Evolutionary conservation across 2,888 invertebrate species (phyloP).

Genomic region (Sceliomorpha sp.): DNA sequence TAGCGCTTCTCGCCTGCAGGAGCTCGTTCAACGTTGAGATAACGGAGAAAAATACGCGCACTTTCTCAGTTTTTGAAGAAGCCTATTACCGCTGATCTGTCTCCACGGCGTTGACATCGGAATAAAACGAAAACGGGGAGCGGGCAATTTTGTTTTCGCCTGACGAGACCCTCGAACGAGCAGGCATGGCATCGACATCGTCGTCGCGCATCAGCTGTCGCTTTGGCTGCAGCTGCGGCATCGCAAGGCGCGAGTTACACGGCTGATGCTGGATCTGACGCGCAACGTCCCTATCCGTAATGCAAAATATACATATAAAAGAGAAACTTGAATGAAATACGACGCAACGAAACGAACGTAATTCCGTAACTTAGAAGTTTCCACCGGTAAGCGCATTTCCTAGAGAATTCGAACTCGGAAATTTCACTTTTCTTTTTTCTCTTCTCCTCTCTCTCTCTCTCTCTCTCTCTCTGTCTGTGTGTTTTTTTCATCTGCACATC

Average conservation of each 20-base stretch:
- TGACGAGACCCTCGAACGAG: slow-evolving; percentile 68
- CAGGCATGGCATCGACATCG: slow-evolving; percentile 41
- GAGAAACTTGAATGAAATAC: slow-evolving; percentile 30
- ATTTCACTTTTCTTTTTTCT: slow-evolving; percentile 13
- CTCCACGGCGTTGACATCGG: slow-evolving; percentile 38
- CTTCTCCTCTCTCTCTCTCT: too few relatives aligned
- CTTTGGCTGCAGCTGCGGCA: slow-evolving; percentile 37
- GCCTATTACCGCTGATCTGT: slow-evolving; percentile 41
- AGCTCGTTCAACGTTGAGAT: slow-evolving; percentile 44
- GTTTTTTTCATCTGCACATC: slow-evolving; percentile 8
- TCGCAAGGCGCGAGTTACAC: slow-evolving; percentile 38
- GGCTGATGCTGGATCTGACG: slow-evolving; percentile 20
- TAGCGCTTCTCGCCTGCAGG: slow-evolving; percentile 42
- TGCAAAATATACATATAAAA: slow-evolving; percentile 32
- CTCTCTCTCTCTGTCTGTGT: too few relatives aligned
- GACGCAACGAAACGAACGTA: slow-evolving; percentile 32
- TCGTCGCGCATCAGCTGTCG: slow-evolving; percentile 32
- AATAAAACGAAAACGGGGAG: slow-evolving; percentile 60
- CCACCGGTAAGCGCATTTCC: slow-evolving; percentile 24
- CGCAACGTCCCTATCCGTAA: slow-evolving; percentile 19
- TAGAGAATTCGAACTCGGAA: slow-evolving; percentile 21
- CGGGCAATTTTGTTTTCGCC: slow-evolving; percentile 67
- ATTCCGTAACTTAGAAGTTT: slow-evolving; percentile 29
- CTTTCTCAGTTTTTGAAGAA: slow-evolving; percentile 19
- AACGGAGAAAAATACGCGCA: slow-evolving; percentile 34